A percentile compares a stretch with the other conserved stretches of the same genome.
Conservation (phyloP, 2,113 vertebrate species). For the Suricata suricatta region DNA sequence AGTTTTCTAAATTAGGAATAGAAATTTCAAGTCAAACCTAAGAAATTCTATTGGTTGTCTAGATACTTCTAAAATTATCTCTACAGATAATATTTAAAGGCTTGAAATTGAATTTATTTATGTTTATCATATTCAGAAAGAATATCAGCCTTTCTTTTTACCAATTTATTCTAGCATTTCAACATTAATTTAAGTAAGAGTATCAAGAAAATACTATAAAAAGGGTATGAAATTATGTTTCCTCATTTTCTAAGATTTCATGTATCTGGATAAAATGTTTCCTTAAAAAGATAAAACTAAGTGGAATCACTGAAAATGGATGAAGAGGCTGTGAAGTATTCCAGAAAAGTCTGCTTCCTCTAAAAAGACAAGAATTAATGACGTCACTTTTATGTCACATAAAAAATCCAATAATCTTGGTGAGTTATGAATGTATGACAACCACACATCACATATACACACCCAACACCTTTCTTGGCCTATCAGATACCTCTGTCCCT, state of each 20-base stretch:
- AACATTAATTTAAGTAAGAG: constrained; percentile 1
- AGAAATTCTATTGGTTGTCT: not conserved
- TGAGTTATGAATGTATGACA: not conserved
- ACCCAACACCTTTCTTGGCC: not conserved
- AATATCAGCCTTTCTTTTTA: not conserved
- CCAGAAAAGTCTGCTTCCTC: not conserved
- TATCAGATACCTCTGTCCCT: not conserved
- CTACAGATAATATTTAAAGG: constrained; percentile 29
- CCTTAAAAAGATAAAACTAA: constrained; percentile 27
- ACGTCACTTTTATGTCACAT: not conserved
- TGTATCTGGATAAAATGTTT: not conserved
- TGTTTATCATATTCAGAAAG: constrained; percentile 18
- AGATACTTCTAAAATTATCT: constrained; percentile 13
- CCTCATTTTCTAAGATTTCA: constrained; percentile 18
- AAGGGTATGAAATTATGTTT: constrained; percentile 25
- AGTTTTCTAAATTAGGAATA: constrained; percentile 29
- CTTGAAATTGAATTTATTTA: not conserved
- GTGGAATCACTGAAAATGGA: constrained; percentile 24
- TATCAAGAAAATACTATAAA: not conserved
- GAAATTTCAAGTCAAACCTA: constrained; percentile 41
- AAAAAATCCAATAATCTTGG: not conserved
- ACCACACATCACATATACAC: not conserved
- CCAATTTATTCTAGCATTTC: constrained; percentile 31
- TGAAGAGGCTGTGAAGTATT: not conserved
- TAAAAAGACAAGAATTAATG: not conserved